These are phyloP conservation scores for Ennomos fuscantarius DNA, from an alignment of 2,888 invertebrate genomes.

Conservation along the genomic window DNA sequence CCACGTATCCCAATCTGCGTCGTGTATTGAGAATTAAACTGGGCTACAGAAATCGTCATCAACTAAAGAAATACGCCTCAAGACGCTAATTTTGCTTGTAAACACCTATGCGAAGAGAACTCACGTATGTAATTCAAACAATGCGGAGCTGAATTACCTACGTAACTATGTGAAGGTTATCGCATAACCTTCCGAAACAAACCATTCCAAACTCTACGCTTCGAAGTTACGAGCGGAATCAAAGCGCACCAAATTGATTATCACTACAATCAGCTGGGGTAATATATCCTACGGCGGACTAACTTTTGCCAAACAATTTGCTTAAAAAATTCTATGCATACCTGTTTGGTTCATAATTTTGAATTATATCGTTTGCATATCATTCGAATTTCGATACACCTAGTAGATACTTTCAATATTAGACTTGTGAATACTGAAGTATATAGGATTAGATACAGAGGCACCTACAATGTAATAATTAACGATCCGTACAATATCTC, in stretches of 20 bases:
- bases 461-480: too few relatives aligned
- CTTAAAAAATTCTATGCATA: too few relatives aligned
- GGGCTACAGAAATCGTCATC: too few relatives aligned
- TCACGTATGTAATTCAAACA: constrained; percentile 19
- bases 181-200: constrained; percentile 32
- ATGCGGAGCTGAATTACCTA: constrained; percentile 16
- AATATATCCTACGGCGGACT: constrained; percentile 13
- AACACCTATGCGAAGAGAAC: constrained; percentile 21
- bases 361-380: too few relatives aligned
- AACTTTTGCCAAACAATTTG: constrained; percentile 33
- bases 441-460: too few relatives aligned
- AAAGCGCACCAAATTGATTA: constrained; percentile 41
- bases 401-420: too few relatives aligned
- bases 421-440: too few relatives aligned
- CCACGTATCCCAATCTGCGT: too few relatives aligned
- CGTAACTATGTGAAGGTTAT: constrained; percentile 33
- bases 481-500: too few relatives aligned
- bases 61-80: not conserved
- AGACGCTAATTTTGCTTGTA: constrained; percentile 12
- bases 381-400: too few relatives aligned
- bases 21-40: too few relatives aligned
- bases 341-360: too few relatives aligned
- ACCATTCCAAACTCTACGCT: constrained; percentile 21
- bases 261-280: constrained; percentile 38
- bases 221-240: constrained; percentile 27